Percentiles rank a stretch among this genome's conserved stretches.
phyloP scores from a whole-genome alignment of 2,888 invertebrate species.

The Oxytorus armatus region DNA sequence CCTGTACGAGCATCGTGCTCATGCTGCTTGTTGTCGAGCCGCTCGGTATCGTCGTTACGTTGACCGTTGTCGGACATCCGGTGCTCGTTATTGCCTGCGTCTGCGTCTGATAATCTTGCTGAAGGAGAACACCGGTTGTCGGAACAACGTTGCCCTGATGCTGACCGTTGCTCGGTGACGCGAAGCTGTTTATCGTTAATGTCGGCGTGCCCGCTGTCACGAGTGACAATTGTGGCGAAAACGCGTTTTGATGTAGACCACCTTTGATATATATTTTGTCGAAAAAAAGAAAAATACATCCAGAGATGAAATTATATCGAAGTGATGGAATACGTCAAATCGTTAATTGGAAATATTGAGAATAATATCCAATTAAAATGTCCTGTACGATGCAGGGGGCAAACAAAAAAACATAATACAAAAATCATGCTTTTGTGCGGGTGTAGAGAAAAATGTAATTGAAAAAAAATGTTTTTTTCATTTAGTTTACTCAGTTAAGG shows the following conservation, averaged over 20 bases:
- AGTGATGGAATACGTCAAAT: not conserved
- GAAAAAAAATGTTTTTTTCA: too few species aligned
- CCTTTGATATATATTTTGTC: constrained; percentile 68
- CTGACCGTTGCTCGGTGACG: constrained; percentile 77
- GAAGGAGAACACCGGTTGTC: constrained; percentile 79
- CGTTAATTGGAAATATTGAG: not conserved
- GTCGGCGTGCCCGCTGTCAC: constrained; percentile 79
- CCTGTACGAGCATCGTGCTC: constrained; percentile 76
- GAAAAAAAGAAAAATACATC: constrained; percentile 14
- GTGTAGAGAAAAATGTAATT: not conserved
- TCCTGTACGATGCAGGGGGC: constrained; percentile 16
- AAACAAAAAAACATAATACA: constrained; percentile 9
- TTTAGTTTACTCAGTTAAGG: not conserved
- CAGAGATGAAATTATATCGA: not conserved
- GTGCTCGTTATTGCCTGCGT: constrained; percentile 83
- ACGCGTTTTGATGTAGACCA: constrained; percentile 80
- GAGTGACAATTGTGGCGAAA: constrained; percentile 81
- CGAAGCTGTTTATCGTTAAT: constrained; percentile 80
- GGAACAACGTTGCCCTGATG: constrained; percentile 76
- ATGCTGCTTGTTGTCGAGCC: constrained; percentile 76
- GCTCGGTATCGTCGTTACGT: constrained; percentile 77
- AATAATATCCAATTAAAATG: not conserved
- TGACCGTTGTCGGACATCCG: constrained; percentile 84
- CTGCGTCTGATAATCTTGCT: constrained; percentile 84
- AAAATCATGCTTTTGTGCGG: constrained; percentile 43